Percentiles rank a stretch among this genome's conserved stretches.
Evolutionary conservation across 2,797 vertebrate species (phyloP).

Genomic region (Sebastes trivittatus): DNA sequence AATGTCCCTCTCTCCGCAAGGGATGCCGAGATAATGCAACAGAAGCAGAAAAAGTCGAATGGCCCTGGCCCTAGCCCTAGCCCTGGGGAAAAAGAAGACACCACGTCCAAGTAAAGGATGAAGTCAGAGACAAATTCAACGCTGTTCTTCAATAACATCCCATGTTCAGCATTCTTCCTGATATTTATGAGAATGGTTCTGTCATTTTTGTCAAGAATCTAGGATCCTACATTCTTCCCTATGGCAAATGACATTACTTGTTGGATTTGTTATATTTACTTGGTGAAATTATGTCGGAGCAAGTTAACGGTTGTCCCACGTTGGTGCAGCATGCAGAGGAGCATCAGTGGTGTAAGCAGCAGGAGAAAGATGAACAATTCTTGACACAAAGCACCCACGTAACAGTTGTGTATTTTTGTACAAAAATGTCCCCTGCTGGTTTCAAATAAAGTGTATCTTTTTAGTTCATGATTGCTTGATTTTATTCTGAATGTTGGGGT

Average conservation of each 20-base stretch:
- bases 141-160: slow-evolving; percentile 49
- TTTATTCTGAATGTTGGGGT: slow-evolving; percentile 43
- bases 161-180: slow-evolving; percentile 62
- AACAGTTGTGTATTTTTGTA: slow-evolving; percentile 83
- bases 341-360: slow-evolving; percentile 55
- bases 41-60: slow-evolving; percentile 92
- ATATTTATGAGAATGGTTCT: slow-evolving; percentile 69
- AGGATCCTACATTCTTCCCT: slow-evolving; percentile 67
- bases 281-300: slow-evolving; percentile 58
- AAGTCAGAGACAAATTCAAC: slow-evolving; percentile 12
- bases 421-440: slow-evolving; percentile 74
- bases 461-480: slow-evolving; percentile 70
- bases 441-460: slow-evolving; percentile 84
- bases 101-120: slow-evolving; percentile 82
- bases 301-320: slow-evolving; percentile 47
- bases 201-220: slow-evolving; percentile 67
- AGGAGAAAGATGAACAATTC: slow-evolving; percentile 65
- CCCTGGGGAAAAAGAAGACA: slow-evolving; percentile 45
- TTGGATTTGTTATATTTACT: slow-evolving; percentile 68
- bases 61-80: slow-evolving; percentile 33
- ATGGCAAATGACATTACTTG: slow-evolving; percentile 68
- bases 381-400: slow-evolving; percentile 57
- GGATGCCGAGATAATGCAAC: slow-evolving; percentile 96
- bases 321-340: slow-evolving; percentile 64
- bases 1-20: slow-evolving; percentile 64